phyloP scores from a whole-genome alignment of 92 coral and sea anemone species.

The Heliopora coerulea region DNA sequence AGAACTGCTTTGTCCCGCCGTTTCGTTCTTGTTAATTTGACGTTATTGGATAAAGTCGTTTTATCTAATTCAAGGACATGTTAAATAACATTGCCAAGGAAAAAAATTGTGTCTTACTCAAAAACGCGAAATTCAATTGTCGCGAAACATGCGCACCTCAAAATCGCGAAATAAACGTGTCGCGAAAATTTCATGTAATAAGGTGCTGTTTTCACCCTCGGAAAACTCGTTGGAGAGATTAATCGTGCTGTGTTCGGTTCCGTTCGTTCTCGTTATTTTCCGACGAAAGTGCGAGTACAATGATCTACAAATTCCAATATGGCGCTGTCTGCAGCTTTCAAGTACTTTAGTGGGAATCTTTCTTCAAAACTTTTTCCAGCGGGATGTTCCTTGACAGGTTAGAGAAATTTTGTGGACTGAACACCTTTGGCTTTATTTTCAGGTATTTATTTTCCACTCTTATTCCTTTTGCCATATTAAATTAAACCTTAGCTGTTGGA shows the following conservation, averaged over 20 bases:
- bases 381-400: conserved; percentile 13
- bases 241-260: neutral
- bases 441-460: neutral
- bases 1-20: neutral
- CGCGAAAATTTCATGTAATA: no score
- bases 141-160: no score
- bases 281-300: neutral
- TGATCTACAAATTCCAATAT: conserved; percentile 21
- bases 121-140: no score
- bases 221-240: no score
- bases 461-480: neutral
- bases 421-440: neutral
- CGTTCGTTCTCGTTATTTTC: neutral
- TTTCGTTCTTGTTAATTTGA: neutral
- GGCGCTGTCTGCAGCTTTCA: conserved; percentile 16
- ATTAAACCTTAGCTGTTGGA: neutral
- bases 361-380: conserved; percentile 4
- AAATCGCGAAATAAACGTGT: no score
- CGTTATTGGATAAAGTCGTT: no score
- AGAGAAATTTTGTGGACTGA: neutral
- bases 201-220: no score
- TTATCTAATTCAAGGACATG: no score
- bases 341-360: neutral
- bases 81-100: no score
- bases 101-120: no score